phyloP scores from a whole-genome alignment of 1,140 invertebrate species.

The Latrodectus geometricus region DNA sequence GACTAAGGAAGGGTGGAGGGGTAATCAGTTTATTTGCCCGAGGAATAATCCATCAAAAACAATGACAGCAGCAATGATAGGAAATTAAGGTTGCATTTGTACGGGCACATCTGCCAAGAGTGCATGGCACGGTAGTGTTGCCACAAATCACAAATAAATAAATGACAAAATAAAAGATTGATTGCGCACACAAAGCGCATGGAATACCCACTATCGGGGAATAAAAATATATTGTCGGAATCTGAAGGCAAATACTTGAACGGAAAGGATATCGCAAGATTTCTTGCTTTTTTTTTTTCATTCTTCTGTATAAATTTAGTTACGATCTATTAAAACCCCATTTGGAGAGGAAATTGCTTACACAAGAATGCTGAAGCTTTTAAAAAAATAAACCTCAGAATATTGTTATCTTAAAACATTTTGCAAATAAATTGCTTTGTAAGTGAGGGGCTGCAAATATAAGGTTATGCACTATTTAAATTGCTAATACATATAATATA shows the following conservation, averaged over 20 bases:
- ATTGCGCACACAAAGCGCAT: neutral
- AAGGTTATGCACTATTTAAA: too few species aligned
- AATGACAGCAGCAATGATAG: slow-evolving; percentile 49
- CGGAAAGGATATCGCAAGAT: neutral
- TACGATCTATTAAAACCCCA: slow-evolving; percentile 27
- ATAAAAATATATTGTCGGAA: neutral
- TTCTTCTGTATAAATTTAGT: neutral
- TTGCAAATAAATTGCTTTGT: too few species aligned
- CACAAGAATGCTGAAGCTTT: too few species aligned
- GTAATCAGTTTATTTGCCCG: slow-evolving; percentile 50
- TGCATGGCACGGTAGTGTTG: neutral
- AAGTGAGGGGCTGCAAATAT: too few species aligned
- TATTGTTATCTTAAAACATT: too few species aligned
- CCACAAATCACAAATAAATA: neutral
- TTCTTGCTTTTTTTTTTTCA: neutral
- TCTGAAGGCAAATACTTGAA: neutral
- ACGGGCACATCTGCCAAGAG: slow-evolving; percentile 5
- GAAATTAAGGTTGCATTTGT: slow-evolving; percentile 25
- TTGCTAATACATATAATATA: too few species aligned
- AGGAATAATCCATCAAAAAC: slow-evolving; percentile 16
- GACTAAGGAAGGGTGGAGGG: neutral
- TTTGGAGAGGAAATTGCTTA: neutral
- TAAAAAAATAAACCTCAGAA: too few species aligned
- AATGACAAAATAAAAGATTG: neutral
- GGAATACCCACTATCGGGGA: slow-evolving; percentile 6